phyloP scores from a whole-genome alignment of 2,113 vertebrate genomes.

The Prietella phreatophila region DNA sequence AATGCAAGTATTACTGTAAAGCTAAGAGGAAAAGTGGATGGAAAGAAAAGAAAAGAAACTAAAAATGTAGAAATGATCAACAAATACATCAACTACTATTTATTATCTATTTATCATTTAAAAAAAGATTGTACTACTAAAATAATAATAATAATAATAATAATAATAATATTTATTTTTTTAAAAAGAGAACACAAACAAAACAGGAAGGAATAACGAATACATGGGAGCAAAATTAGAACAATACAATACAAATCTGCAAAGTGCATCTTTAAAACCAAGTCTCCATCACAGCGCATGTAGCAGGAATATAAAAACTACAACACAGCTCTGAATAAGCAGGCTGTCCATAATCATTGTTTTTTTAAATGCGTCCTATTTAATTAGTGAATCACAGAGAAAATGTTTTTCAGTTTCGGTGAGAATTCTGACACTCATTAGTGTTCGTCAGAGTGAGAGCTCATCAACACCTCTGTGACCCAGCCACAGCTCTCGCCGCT shows the following conservation, averaged over 20 bases:
- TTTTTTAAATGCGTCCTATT: not conserved
- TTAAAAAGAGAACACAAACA: not conserved
- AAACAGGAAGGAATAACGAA: not conserved
- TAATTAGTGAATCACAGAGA: constrained; percentile 10
- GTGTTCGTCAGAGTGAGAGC: constrained; percentile 1
- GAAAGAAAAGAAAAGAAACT: not conserved
- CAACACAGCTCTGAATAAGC: not conserved
- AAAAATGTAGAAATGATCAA: no score
- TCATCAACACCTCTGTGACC: constrained; percentile 33
- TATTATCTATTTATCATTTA: no score
- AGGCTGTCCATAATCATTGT: not conserved
- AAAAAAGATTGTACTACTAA: no score
- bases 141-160: no score
- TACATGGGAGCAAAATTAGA: not conserved
- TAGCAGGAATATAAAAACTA: not conserved
- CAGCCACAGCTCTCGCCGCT: not conserved
- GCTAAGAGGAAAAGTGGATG: no score
- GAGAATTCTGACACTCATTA: constrained; percentile 28
- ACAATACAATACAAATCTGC: not conserved
- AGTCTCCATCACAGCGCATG: not conserved
- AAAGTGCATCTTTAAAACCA: not conserved
- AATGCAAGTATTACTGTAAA: no score
- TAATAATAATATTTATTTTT: no score
- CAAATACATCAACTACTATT: no score
- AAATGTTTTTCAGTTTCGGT: not conserved